phyloP scores from a whole-genome alignment of 2,888 invertebrate species.

The Dysmachus trigonus region DNA sequence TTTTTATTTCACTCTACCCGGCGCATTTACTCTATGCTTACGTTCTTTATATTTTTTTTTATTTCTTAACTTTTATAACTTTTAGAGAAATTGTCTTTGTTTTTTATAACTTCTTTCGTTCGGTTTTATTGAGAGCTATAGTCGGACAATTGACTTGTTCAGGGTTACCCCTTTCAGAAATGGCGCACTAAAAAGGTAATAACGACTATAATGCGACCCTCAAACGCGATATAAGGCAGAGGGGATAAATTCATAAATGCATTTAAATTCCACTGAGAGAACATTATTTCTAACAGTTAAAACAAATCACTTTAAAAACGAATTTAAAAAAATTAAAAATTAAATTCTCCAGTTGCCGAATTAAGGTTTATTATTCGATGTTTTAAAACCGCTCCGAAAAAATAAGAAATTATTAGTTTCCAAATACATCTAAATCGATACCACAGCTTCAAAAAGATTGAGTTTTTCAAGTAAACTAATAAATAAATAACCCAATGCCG shows the following conservation, averaged over 20 bases:
- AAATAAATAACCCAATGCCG: no score
- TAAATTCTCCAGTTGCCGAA: background rate
- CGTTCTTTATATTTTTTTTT: background rate
- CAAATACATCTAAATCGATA: background rate
- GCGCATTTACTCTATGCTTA: background rate
- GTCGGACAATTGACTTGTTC: background rate
- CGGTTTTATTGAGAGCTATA: background rate
- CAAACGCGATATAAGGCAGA: background rate
- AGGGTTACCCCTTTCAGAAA: background rate
- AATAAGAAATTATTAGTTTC: background rate
- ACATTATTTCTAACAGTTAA: background rate
- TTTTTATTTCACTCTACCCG: constrained; percentile 10
- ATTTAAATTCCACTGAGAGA: background rate
- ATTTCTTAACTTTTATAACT: background rate
- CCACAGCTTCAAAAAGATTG: no score
- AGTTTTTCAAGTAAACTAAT: no score
- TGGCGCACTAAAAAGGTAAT: background rate
- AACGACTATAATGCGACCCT: background rate
- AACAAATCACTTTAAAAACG: background rate
- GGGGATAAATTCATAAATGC: background rate
- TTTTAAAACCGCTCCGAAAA: background rate
- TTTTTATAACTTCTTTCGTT: background rate
- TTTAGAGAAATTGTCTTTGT: background rate
- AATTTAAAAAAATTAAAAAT: background rate
- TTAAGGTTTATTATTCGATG: background rate